Conservation (phyloP, 2,113 vertebrate species). For the Hippocampus comes region DNA sequence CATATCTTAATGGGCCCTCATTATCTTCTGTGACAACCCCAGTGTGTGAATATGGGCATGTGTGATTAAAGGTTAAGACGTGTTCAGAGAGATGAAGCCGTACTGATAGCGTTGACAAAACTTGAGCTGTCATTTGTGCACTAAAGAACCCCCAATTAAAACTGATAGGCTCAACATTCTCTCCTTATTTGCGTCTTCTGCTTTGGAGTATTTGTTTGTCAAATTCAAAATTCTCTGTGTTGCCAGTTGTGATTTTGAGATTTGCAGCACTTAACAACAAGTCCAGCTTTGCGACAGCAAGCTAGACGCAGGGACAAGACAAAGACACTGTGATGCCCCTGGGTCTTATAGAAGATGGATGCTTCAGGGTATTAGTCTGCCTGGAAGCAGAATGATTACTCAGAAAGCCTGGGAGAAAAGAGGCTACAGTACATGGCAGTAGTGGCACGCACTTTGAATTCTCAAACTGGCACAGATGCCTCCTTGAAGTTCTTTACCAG, state of each 20-base stretch:
- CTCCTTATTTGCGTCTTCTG: background rate
- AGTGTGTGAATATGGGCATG: slow-evolving; percentile 11
- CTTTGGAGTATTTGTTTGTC: background rate
- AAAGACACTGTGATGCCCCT: background rate
- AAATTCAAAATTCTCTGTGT: background rate
- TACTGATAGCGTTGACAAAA: slow-evolving; percentile 14
- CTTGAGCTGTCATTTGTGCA: background rate
- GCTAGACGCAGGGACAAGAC: background rate
- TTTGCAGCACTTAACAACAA: background rate
- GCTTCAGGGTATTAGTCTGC: background rate
- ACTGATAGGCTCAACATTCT: slow-evolving; percentile 6
- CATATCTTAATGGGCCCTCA: slow-evolving; percentile 59
- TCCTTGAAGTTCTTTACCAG: slow-evolving; percentile 4
- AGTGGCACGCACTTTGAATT: background rate
- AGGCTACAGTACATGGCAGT: background rate
- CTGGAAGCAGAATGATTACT: background rate
- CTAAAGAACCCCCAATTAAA: slow-evolving; percentile 21
- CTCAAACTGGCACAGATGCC: background rate
- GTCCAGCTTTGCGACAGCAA: background rate
- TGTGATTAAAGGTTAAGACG: slow-evolving; percentile 60
- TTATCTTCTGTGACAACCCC: slow-evolving; percentile 49
- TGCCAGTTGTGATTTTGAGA: background rate
- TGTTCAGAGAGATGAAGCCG: slow-evolving; percentile 51
- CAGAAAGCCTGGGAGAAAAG: background rate
- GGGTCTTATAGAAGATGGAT: background rate